Conservation (phyloP, 2,113 vertebrate species). For the Halcyon senegalensis region DNA sequence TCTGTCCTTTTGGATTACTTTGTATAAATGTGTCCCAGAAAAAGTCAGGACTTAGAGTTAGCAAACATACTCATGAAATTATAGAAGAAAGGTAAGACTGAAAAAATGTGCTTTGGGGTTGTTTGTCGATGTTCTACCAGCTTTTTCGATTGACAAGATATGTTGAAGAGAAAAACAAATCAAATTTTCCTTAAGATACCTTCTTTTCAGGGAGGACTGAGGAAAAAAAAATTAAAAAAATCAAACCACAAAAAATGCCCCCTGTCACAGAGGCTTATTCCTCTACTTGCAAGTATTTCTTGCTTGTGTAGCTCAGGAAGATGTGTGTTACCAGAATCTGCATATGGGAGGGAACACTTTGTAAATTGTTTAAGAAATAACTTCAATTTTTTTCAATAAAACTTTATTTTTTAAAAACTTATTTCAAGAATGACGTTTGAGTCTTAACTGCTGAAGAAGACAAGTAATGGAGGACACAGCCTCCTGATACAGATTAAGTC, state of each 20-base stretch:
- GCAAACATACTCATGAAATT: neutral
- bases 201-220: neutral
- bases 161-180: neutral
- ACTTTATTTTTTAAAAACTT: neutral
- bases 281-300: neutral
- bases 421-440: neutral
- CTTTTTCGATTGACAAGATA: neutral
- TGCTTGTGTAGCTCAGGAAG: neutral
- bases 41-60: neutral
- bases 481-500: neutral
- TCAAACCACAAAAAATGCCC: too few relatives aligned
- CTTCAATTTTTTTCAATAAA: neutral
- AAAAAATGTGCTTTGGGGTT: neutral
- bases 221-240: neutral
- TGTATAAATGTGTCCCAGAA: neutral
- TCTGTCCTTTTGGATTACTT: neutral
- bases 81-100: neutral
- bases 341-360: neutral
- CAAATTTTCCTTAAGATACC: neutral
- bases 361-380: neutral
- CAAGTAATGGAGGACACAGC: neutral
- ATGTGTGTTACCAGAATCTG: neutral
- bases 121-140: neutral
- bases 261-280: neutral
- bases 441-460: neutral